phyloP scores from a whole-genome alignment of 2,113 vertebrate species.

The Theristicus caerulescens region DNA sequence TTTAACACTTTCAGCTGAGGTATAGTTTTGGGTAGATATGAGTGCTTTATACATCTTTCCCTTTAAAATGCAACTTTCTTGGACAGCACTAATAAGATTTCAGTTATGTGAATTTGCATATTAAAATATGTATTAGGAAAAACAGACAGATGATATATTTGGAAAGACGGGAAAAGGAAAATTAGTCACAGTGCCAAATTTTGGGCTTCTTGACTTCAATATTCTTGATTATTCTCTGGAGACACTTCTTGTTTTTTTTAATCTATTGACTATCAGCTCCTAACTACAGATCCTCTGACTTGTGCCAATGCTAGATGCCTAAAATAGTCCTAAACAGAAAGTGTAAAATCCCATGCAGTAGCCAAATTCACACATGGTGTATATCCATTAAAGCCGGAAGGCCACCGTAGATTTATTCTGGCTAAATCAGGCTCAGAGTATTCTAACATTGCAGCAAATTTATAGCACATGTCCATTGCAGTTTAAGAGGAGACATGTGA shows the following conservation, averaged over 20 bases:
- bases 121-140: neutral
- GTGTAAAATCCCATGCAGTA: neutral
- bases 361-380: neutral
- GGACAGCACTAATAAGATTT: neutral
- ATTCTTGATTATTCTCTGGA: neutral
- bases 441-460: constrained; percentile 15
- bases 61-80: neutral
- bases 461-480: neutral
- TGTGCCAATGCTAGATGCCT: neutral
- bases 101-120: neutral
- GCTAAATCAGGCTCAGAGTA: neutral
- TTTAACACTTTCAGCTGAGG: neutral
- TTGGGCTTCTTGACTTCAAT: neutral
- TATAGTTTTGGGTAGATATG: neutral
- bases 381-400: neutral
- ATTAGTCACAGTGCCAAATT: neutral
- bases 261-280: neutral
- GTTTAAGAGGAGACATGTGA: neutral
- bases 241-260: neutral
- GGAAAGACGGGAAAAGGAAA: neutral
- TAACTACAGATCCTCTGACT: neutral
- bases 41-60: neutral
- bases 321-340: neutral
- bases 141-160: neutral
- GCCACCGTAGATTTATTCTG: neutral